Evolutionary conservation across 2,888 invertebrate genomes (phyloP).

Genomic region (Vanessa cardui): DNA sequence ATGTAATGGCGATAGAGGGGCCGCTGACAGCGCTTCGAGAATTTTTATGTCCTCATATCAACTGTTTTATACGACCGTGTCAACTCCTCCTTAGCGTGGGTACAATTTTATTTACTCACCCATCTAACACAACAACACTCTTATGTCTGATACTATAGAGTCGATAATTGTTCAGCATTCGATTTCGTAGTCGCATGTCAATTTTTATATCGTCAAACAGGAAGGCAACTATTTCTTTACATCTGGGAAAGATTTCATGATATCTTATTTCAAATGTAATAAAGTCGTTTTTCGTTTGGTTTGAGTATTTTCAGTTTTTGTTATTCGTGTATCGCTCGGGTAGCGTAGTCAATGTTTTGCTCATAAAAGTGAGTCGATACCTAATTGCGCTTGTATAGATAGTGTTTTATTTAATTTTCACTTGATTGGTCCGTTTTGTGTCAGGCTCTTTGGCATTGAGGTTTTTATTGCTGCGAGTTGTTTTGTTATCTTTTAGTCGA

Average conservation of each 20-base stretch:
- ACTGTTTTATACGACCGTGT: constrained; percentile 76
- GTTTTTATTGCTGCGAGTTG: constrained; percentile 79
- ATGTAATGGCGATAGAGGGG: constrained; percentile 77
- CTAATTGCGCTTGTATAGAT: constrained; percentile 68
- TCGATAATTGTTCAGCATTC: constrained; percentile 31
- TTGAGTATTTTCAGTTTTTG: constrained; percentile 5
- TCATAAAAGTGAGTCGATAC: constrained; percentile 69
- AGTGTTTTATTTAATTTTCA: constrained; percentile 74
- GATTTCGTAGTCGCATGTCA: constrained; percentile 31
- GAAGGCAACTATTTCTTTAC: constrained; percentile 55
- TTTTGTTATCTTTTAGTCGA: constrained; percentile 46
- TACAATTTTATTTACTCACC: constrained; percentile 45
- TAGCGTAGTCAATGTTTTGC: constrained; percentile 68
- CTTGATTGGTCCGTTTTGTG: constrained; percentile 65
- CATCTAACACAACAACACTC: constrained; percentile 19
- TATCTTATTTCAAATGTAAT: constrained; percentile 28
- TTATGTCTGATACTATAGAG: constrained; percentile 30
- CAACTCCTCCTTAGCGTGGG: constrained; percentile 65
- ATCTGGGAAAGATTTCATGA: constrained; percentile 41
- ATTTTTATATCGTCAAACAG: constrained; percentile 48
- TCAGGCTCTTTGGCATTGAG: constrained; percentile 61
- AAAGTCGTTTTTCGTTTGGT: constrained; percentile 36
- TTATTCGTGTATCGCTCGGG: constrained; percentile 33
- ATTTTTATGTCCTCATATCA: constrained; percentile 81
- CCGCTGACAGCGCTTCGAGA: constrained; percentile 73